Evolutionary conservation across 2,113 vertebrate genomes (phyloP).

Genomic region (Pteropus alecto): DNA sequence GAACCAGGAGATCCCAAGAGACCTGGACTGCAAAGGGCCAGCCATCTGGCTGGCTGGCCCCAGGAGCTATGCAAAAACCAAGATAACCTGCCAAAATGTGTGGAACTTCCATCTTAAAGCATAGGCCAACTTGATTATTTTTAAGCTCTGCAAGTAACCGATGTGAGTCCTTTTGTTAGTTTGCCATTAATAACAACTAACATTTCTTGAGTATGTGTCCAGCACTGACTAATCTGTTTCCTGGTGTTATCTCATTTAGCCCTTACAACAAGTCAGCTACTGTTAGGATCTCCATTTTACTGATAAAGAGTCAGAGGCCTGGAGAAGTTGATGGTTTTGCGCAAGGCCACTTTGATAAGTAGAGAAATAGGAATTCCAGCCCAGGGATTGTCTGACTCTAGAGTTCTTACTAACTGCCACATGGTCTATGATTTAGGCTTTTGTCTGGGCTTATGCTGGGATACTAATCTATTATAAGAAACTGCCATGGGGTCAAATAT

Average conservation of each 20-base stretch:
- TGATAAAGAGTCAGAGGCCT: neutral
- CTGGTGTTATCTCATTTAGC: neutral
- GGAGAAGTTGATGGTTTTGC: neutral
- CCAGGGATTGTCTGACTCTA: neutral
- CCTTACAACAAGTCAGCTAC: neutral
- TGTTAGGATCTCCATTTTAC: conserved; percentile 23
- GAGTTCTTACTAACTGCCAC: neutral
- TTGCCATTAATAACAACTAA: conserved; percentile 38
- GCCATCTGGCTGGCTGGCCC: neutral
- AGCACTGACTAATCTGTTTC: neutral
- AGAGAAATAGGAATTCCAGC: neutral
- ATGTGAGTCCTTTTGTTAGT: conserved; percentile 17
- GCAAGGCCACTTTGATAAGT: neutral
- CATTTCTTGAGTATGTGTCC: neutral
- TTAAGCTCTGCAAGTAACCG: neutral
- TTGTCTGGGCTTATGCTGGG: neutral
- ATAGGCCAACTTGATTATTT: neutral
- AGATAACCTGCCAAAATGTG: neutral
- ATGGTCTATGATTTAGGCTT: neutral
- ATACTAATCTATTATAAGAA: neutral
- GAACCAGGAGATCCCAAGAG: neutral
- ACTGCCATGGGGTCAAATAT: neutral
- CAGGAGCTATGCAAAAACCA: neutral
- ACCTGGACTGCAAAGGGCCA: neutral
- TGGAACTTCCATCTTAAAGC: neutral